Evolutionary conservation across 2,797 vertebrate genomes (phyloP).

Genomic region (Aeoliscus strigatus): DNA sequence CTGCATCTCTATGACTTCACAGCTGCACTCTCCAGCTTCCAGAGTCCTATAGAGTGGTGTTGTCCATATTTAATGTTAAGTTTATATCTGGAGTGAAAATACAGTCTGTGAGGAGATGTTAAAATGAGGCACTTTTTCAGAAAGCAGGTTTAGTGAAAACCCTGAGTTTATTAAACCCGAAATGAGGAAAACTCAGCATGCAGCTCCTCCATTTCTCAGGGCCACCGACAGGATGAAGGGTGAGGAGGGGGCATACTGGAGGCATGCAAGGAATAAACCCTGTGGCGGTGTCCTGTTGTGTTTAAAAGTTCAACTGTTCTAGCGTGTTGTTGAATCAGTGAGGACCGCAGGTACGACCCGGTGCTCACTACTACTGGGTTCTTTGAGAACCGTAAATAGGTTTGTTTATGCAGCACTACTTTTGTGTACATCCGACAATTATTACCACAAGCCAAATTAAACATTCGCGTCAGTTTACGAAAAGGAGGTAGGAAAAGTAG

Average conservation of each 20-base stretch:
- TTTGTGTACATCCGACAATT: slow-evolving; percentile 67
- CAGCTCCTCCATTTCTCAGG: too few relatives aligned
- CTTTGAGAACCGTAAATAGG: slow-evolving; percentile 57
- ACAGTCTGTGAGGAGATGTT: too few relatives aligned
- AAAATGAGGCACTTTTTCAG: too few relatives aligned
- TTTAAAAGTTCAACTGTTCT: slow-evolving; percentile 1
- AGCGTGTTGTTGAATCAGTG: background rate
- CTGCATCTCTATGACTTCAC: too few relatives aligned
- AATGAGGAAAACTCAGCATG: too few relatives aligned
- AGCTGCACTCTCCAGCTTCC: too few relatives aligned
- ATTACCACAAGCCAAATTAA: slow-evolving; percentile 9
- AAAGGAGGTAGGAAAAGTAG: background rate
- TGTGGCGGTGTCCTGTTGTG: background rate
- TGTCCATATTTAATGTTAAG: too few relatives aligned
- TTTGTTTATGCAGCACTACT: slow-evolving; percentile 76
- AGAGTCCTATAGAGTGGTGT: too few relatives aligned
- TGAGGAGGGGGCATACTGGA: background rate
- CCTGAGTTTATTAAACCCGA: too few relatives aligned
- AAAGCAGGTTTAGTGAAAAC: too few relatives aligned
- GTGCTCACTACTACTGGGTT: slow-evolving; percentile 14
- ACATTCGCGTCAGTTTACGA: background rate
- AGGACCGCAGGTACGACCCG: background rate
- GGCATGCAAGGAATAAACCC: background rate
- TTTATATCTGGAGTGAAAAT: too few relatives aligned
- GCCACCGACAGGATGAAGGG: too few relatives aligned